Evolutionary conservation across 2,888 invertebrate species (phyloP), one percentile per base, ranked within the genome.

Genomic region (Cephus pulcher): DNA sequence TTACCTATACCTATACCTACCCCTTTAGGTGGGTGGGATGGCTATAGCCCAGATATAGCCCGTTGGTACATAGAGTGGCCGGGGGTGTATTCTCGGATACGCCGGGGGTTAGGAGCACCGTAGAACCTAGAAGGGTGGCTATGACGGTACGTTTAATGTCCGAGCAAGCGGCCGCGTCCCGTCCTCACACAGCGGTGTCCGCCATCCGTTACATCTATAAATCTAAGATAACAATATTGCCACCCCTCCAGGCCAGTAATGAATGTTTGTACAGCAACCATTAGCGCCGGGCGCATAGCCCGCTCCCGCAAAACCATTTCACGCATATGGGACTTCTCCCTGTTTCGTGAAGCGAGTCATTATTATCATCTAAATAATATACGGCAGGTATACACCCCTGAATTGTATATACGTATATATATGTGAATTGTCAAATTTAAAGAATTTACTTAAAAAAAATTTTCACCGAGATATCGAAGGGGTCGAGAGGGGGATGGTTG

Each of bases 191-290:
- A 88, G 87, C 86, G 85, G 87, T 88, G 88, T 89, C 88, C 89
- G 88, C 90, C 90, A 90, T 90, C 89, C 90, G 90, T 90, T 90
- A 90, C 90, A 90, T 90, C 90, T 89, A 90, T 90, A 90, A 90
- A 90, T 90, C 90, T 90, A 90, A 90, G 90, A 90, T 90, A 90
- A 90, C 90, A 90, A 90, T 90, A 90, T 90, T 90, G 89, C 90
- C 88, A 86, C 82, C 87, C 84, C 86, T 84, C 83, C 86, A 86
- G 85, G 83, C 84, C 82, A 85, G 90, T 91, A 91, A 91, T 90
- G 90, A 91, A 91, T 90, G 90, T 90, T 90, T 90, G 90, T 88
- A 88, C 88, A 89, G 87, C 87, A 87, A 88, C 90, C 90, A 90
- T 90, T 90, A 90, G 88, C 90, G 88, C 88, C 84, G 86, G 76